phyloP scores from a whole-genome alignment of 2,113 vertebrate genomes.

The Rynchops niger region DNA sequence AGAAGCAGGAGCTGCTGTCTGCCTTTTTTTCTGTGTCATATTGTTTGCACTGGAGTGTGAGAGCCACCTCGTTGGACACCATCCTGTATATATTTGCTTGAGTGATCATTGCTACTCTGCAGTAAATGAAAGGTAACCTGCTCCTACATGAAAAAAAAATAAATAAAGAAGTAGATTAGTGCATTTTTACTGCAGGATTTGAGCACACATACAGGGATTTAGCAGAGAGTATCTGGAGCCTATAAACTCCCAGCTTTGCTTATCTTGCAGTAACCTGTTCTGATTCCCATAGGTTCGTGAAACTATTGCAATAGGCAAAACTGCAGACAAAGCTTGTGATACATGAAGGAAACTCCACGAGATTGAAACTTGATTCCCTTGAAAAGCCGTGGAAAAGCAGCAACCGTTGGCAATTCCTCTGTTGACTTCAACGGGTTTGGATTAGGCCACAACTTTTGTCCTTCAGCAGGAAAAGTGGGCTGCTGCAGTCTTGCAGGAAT shows the following conservation, averaged over 20 bases:
- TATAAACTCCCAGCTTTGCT: not conserved
- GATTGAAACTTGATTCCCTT: not conserved
- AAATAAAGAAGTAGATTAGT: not conserved
- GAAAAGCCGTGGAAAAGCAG: not conserved
- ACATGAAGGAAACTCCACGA: not conserved
- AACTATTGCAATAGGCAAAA: not conserved
- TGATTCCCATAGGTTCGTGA: not conserved
- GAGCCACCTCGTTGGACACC: accelerated
- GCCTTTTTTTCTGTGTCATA: not conserved
- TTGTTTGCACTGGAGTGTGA: not conserved
- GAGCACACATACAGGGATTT: not conserved
- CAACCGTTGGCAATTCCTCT: not conserved
- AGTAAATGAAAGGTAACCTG: not conserved
- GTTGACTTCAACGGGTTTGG: not conserved
- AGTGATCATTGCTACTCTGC: not conserved
- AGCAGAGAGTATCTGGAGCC: not conserved
- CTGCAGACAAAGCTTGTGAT: not conserved
- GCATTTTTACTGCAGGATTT: not conserved
- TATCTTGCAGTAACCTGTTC: not conserved
- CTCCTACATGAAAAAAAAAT: not conserved
- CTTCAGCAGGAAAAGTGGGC: not conserved
- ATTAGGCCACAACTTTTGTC: not conserved
- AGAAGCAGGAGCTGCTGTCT: not conserved
- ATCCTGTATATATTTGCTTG: not conserved
- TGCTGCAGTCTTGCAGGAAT: not conserved